Evolutionary conservation across 2,888 invertebrate species (phyloP), one percentile per base, ranked within the genome.

Genomic region (Phalangium opilio): DNA sequence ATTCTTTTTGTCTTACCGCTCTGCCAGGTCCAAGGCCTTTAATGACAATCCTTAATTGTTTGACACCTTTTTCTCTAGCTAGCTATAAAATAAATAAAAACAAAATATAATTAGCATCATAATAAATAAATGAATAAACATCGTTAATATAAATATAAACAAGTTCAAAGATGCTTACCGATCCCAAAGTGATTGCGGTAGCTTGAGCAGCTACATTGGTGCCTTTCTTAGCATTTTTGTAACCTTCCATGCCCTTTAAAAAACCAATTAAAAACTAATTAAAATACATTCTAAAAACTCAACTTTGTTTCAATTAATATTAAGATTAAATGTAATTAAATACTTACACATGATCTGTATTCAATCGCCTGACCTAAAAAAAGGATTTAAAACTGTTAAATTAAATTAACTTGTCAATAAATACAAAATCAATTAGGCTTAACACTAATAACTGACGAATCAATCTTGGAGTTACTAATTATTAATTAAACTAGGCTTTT

Each of bases 181-280:
- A 69, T 55, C 82, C 81, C 58, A 90, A 69, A 49, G 73, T 77
- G 46, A 90, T 77, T 19, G 86, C 93, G 19, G 91, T 85, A 11
- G 91, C 84, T 68, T 96, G 93, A 2, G 91, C 95, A 35, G 95
- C 95, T 60, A 95, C 82, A 63, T 90, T 93, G 3, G 95, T 95
- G 52, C 93, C 93, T 67, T 95, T 95, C 58, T 82, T 79, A 0
- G 90, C 79, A 65, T 93, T 86, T 68, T 89, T 91, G 62, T 91
- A 96, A 4, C 95, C 95, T 65, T 93, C 93, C 58, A 80, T 73
- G 1, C 93, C 91, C 69, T 86, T 83, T 1, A 83, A 81, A 27
- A 27, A 8, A 35, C 79, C 69, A 15, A 41, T 7, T 43, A 32
- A 43, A 43, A 14, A n/a, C 14, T 21, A 12, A 20, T 17, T 4